phyloP scores from a whole-genome alignment of 64 coral and sea anemone species.

The Dendronephthya gigantea region DNA sequence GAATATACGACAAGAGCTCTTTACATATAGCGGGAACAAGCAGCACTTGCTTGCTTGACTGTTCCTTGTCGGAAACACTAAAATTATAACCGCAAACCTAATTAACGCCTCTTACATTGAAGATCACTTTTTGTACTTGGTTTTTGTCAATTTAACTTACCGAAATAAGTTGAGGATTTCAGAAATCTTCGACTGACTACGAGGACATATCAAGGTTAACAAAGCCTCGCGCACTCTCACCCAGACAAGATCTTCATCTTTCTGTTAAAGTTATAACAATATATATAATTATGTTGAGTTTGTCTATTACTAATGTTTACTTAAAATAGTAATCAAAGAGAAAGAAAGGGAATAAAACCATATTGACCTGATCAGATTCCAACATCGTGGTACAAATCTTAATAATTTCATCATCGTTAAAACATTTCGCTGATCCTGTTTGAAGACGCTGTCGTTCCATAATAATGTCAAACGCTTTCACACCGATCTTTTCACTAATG shows the following conservation, averaged over 20 bases:
- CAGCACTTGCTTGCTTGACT: not conserved
- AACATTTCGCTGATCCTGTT: not conserved
- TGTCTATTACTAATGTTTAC: too few species aligned
- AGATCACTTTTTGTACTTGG: too few species aligned
- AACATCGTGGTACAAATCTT: not conserved
- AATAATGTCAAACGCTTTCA: not conserved
- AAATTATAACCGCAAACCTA: not conserved
- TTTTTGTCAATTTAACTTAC: not conserved
- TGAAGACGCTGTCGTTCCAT: not conserved
- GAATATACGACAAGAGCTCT: not conserved
- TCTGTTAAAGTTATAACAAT: not conserved
- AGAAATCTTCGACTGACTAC: not conserved
- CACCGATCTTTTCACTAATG: not conserved
- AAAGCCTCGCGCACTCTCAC: not conserved
- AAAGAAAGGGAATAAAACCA: not conserved
- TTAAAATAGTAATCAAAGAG: not conserved
- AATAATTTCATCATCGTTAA: slow-evolving; percentile 4
- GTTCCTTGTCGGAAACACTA: not conserved
- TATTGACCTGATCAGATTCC: not conserved
- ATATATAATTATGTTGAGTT: not conserved
- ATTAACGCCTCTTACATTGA: not conserved
- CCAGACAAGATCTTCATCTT: slow-evolving; percentile 3
- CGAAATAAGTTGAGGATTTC: not conserved
- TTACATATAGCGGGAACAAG: not conserved
- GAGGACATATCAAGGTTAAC: not conserved